Conservation (phyloP, 2,888 invertebrate species). For the Carcina quercana region DNA sequence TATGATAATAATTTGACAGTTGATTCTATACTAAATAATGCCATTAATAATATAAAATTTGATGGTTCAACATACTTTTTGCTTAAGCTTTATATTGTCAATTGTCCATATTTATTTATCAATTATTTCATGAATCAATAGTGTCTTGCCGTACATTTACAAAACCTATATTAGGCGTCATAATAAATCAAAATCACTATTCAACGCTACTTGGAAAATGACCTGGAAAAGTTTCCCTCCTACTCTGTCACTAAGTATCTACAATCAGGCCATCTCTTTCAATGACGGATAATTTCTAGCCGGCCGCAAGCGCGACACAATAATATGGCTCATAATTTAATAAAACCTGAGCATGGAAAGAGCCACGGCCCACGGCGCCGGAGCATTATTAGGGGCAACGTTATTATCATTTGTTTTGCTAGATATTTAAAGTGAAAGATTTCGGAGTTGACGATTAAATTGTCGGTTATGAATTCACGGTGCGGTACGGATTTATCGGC, state of each 20-base stretch:
- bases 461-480: slow-evolving; percentile 45
- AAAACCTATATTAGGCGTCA: no score
- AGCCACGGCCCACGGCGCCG: no score
- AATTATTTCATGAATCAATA: no score
- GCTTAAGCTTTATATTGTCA: no score
- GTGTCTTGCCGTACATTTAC: no score
- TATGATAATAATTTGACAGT: no score
- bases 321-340: slow-evolving; percentile 56
- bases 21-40: no score
- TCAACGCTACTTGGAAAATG: slow-evolving; percentile 32
- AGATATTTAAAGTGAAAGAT: slow-evolving; percentile 58
- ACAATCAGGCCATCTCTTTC: slow-evolving; percentile 32
- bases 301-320: slow-evolving; percentile 45
- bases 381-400: slow-evolving; percentile 52
- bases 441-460: slow-evolving; percentile 55
- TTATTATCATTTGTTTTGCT: slow-evolving; percentile 57
- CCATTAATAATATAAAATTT: no score
- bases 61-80: no score
- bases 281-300: slow-evolving; percentile 40
- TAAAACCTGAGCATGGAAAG: slow-evolving; percentile 49
- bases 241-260: slow-evolving; percentile 27
- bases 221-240: slow-evolving; percentile 19
- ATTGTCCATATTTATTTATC: no score
- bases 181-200: slow-evolving; percentile 14
- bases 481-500: slow-evolving; percentile 23